These are phyloP conservation scores for Phymastichus coffea DNA, from an alignment of 1,140 invertebrate species.

Conservation along the genomic window DNA sequence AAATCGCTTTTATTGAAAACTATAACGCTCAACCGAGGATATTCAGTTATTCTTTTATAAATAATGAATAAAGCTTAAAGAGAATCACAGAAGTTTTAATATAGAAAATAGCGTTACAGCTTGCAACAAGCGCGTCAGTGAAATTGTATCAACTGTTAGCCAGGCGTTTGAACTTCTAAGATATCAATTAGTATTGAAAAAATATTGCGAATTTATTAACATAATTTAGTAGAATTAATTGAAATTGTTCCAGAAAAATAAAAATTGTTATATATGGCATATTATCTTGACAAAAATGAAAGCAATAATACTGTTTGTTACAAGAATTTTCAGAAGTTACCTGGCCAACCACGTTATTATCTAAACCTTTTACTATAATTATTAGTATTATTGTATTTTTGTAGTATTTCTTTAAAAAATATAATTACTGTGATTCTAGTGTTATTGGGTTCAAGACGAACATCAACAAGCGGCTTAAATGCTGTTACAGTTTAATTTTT, in stretches of 20 bases:
- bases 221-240: no score
- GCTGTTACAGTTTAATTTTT: no score
- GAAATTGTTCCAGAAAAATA: no score
- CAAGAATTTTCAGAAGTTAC: constrained; percentile 46
- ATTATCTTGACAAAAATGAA: no score
- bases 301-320: no score
- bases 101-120: constrained; percentile 33
- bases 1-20: constrained; percentile 10
- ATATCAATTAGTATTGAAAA: no score
- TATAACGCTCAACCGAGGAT: neutral
- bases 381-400: constrained; percentile 40
- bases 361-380: constrained; percentile 43
- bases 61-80: neutral
- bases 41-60: constrained; percentile 5
- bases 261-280: no score
- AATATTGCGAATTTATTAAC: no score
- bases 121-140: constrained; percentile 39
- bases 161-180: no score
- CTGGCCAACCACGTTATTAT: constrained; percentile 39
- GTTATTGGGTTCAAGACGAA: constrained; percentile 49
- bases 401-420: constrained; percentile 50
- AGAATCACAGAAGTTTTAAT: constrained; percentile 14
- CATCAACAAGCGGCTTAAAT: constrained; percentile 41
- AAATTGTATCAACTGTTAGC: constrained; percentile 39
- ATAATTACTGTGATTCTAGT: constrained; percentile 48